Percentiles rank a stretch among this genome's conserved stretches.
These are phyloP conservation scores for Puntigrus tetrazona DNA, from an alignment of 2,113 vertebrate genomes.

Conservation along the genomic window DNA sequence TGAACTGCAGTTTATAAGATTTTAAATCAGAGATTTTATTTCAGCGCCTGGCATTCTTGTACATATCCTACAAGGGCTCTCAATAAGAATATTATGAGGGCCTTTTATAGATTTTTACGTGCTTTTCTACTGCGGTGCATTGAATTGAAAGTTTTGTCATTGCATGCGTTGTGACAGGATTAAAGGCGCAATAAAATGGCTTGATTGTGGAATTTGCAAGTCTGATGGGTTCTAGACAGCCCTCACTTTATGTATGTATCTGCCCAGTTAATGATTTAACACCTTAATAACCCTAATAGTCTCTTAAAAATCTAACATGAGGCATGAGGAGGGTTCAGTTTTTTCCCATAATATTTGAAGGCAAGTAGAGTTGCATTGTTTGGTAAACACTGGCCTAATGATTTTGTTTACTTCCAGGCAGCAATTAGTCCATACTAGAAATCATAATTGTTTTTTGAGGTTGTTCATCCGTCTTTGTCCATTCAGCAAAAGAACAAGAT, in stretches of 20 bases:
- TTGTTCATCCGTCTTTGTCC: neutral
- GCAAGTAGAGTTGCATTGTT: neutral
- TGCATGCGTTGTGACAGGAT: conserved; percentile 6
- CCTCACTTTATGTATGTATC: neutral
- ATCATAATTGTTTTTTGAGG: conserved; percentile 12
- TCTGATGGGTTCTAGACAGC: neutral
- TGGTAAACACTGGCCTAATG: conserved; percentile 17
- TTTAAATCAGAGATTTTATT: conserved; percentile 44
- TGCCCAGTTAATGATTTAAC: conserved; percentile 22
- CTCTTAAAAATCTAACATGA: neutral
- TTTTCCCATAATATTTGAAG: neutral
- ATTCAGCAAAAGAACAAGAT: conserved; percentile 26
- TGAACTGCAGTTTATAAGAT: conserved; percentile 29
- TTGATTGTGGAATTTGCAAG: neutral
- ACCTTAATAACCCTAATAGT: conserved; percentile 10
- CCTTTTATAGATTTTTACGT: conserved; percentile 18
- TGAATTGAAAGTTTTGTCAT: conserved; percentile 12
- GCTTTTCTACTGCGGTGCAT: conserved; percentile 12
- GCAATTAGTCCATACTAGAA: conserved; percentile 28
- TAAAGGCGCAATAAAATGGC: conserved; percentile 20
- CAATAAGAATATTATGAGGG: conserved; percentile 28
- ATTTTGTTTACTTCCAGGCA: conserved; percentile 28
- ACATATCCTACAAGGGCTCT: conserved; percentile 26
- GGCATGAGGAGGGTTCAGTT: neutral
- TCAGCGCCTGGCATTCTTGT: conserved; percentile 12